Percentiles rank a stretch among this genome's conserved stretches.
Conservation (phyloP, 2,888 invertebrate species). For the Papilio gigon region DNA sequence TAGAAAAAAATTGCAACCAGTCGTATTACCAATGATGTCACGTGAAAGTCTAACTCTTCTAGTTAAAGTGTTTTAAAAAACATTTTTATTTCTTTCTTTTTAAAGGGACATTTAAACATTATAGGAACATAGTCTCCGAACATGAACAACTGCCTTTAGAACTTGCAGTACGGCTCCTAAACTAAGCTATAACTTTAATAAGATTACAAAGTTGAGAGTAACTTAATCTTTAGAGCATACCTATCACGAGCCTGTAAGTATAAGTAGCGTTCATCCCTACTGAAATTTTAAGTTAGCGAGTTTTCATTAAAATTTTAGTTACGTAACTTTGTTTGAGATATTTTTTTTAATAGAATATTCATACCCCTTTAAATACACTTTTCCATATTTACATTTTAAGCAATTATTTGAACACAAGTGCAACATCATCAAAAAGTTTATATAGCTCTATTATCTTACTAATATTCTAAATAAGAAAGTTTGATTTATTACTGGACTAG, state of each 20-base stretch:
- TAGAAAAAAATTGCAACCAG: no score
- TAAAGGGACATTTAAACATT: no score
- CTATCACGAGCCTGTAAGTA: constrained; percentile 1
- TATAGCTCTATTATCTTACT: no score
- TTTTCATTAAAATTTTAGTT: background rate
- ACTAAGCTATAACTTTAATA: background rate
- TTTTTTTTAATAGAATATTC: background rate
- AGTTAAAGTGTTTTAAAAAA: no score
- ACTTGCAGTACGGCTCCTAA: background rate
- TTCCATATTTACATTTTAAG: background rate
- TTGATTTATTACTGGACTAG: no score
- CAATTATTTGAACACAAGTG: no score
- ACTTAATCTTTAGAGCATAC: background rate
- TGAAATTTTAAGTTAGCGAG: background rate
- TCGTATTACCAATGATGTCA: no score
- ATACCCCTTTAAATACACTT: background rate
- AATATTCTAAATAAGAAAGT: no score
- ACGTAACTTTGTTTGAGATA: background rate
- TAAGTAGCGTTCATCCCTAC: background rate
- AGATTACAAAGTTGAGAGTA: constrained; percentile 13
- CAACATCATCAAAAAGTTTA: no score
- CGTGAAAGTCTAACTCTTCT: no score
- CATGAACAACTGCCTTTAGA: background rate
- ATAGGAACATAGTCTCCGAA: background rate
- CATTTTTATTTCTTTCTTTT: no score